phyloP scores from a whole-genome alignment of 2,888 invertebrate genomes.

The Sminthurides aquaticus region DNA sequence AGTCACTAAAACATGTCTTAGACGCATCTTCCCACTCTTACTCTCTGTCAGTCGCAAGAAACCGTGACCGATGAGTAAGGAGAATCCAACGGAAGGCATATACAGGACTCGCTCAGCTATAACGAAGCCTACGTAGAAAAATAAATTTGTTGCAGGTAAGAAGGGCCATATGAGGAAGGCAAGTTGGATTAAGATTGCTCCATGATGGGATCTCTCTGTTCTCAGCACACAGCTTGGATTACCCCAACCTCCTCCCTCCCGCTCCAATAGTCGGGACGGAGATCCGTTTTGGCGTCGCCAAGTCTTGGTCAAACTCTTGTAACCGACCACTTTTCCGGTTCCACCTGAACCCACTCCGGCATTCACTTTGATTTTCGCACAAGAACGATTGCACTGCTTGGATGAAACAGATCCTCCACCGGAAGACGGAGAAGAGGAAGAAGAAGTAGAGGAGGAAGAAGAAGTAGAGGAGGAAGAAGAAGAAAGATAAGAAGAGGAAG shows the following conservation, averaged over 20 bases:
- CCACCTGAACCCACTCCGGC: background rate
- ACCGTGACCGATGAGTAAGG: constrained; percentile 75
- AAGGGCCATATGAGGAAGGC: constrained; percentile 81
- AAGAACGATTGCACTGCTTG: background rate
- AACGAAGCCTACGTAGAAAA: constrained; percentile 97
- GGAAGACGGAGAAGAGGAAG: background rate
- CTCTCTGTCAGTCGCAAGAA: constrained; percentile 52
- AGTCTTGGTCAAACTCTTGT: background rate
- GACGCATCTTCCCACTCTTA: constrained; percentile 46
- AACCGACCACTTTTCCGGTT: background rate
- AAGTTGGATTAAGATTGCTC: constrained; percentile 55
- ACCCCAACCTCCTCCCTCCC: no score
- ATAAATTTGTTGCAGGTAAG: constrained; percentile 88
- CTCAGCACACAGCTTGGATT: no score
- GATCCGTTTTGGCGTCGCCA: background rate
- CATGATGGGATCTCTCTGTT: constrained; percentile 13
- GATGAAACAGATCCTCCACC: no score
- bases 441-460: background rate
- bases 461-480: background rate
- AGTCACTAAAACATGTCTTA: constrained; percentile 20
- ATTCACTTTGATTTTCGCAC: no score
- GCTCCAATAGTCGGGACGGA: background rate
- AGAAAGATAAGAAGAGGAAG: background rate
- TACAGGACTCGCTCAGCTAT: constrained; percentile 93
- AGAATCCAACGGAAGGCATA: constrained; percentile 91